Evolutionary conservation across 2,888 invertebrate species (phyloP), one percentile per base, ranked within the genome.

Genomic region (Spatulosminthurus flaviceps): DNA sequence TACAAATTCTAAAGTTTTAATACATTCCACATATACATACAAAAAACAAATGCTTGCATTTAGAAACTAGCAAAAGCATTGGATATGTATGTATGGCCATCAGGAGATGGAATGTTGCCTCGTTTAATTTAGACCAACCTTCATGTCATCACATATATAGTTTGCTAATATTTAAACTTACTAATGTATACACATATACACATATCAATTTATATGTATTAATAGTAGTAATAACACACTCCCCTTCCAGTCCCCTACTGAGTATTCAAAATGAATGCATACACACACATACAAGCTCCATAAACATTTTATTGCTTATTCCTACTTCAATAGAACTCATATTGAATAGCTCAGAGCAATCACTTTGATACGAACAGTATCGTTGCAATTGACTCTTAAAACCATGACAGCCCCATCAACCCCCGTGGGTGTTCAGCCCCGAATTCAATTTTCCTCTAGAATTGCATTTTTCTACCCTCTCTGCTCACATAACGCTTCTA

Each of bases 41-140:
- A n/a, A n/a, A n/a, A n/a, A n/a, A n/a, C n/a, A n/a, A n/a, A n/a
- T n/a, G n/a, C n/a, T n/a, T 34, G 34, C 9, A 34, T 9, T 4
- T 34, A 34, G 34, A 34, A 7, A 34, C 34, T 34, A 34, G 34
- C 9, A 4, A 4, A 34, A 4, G 9, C 9, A 4, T 34, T 7
- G 34, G 9, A 34, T 34, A 9, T 34, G 5, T 60, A 60, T 1
- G 22, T n/a, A 22, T 13, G 21, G 2, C 4, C 60, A 60, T 60
- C 7, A 60, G n/a, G 60, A 22, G 26, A 28, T 28, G 67, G 67
- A 67, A 67, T 67, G 67, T 67, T 67, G 67, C 67, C 67, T 67
- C 24, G 28, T 67, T 24, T 67, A 28, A 67, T 67, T 67, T 67
- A 29, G 13, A 16, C 7, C 26, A 67, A 24, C 16, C 24, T 28